These are phyloP conservation scores for Molanna angustata DNA, from an alignment of 2,888 invertebrate species.

Conservation along the genomic window DNA sequence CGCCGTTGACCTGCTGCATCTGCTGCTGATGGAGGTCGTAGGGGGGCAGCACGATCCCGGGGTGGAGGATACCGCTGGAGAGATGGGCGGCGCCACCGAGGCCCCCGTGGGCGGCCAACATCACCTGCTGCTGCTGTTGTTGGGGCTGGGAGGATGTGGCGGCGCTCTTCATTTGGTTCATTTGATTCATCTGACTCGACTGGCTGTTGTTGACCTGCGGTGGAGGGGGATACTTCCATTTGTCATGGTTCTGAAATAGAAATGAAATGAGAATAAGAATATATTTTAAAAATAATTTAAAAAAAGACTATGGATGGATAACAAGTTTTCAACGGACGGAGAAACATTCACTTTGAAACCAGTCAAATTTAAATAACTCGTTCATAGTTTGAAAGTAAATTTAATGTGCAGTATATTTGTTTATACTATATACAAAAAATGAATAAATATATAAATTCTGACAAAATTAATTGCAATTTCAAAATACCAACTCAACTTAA, in stretches of 20 bases:
- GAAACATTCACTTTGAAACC: too few species aligned
- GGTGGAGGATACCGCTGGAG: constrained; percentile 44
- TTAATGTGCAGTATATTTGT: too few species aligned
- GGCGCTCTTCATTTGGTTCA: constrained; percentile 44
- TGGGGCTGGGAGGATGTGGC: constrained; percentile 51
- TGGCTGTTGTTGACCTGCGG: constrained; percentile 56
- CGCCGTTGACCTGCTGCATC: constrained; percentile 54
- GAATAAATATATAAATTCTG: too few species aligned
- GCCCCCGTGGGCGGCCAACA: constrained; percentile 39
- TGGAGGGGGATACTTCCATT: constrained; percentile 77
- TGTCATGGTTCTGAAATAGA: constrained; percentile 69
- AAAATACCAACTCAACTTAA: too few species aligned
- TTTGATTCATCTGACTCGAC: constrained; percentile 46
- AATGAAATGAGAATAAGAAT: neutral
- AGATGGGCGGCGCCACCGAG: constrained; percentile 40
- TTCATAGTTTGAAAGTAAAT: too few species aligned
- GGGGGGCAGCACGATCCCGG: constrained; percentile 52
- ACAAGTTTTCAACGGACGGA: too few species aligned
- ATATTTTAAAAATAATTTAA: too few species aligned
- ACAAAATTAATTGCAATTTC: too few species aligned
- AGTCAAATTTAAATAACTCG: too few species aligned
- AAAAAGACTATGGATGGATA: too few species aligned
- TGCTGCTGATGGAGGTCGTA: constrained; percentile 52
- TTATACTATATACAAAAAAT: too few species aligned
- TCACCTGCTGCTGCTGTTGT: constrained; percentile 39